Percentiles rank a stretch among this genome's conserved stretches.
These are phyloP conservation scores for Drosophila jambulina DNA, from an alignment of 1,140 invertebrate species.

Conservation along the genomic window DNA sequence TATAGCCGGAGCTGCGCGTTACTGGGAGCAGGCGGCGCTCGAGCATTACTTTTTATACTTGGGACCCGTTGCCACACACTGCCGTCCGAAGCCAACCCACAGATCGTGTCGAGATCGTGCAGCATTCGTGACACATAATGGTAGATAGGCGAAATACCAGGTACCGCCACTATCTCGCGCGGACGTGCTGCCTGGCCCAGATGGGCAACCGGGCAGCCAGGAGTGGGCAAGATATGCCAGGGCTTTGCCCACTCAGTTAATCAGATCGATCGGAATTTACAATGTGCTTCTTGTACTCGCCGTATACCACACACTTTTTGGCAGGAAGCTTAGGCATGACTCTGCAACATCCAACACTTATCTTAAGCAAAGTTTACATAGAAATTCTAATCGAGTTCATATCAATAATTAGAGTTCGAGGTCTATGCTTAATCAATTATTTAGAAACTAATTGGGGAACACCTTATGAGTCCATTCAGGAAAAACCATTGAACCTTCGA, in stretches of 20 bases:
- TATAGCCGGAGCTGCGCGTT: conserved; percentile 54
- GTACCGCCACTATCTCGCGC: conserved; percentile 14
- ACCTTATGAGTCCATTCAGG: neutral
- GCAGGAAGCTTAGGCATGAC: conserved; percentile 7
- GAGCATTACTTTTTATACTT: conserved; percentile 71
- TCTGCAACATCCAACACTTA: conserved; percentile 2
- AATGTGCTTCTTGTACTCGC: conserved; percentile 7
- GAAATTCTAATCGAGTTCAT: neutral
- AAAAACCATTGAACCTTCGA: neutral
- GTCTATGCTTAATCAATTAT: conserved; percentile 1
- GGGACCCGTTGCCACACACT: neutral
- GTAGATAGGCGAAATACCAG: conserved; percentile 22
- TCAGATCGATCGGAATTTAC: conserved; percentile 20
- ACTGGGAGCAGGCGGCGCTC: conserved; percentile 52
- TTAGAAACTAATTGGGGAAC: neutral
- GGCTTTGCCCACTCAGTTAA: conserved; percentile 19
- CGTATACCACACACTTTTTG: conserved; percentile 5
- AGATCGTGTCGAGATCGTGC: conserved; percentile 96
- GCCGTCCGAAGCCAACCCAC: conserved; percentile 23
- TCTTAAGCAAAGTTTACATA: conserved; percentile 1
- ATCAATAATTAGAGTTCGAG: neutral
- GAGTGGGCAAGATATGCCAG: conserved; percentile 16
- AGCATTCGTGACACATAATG: conserved; percentile 39
- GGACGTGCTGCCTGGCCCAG: conserved; percentile 9
- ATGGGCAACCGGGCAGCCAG: conserved; percentile 8